phyloP scores from a whole-genome alignment of 2,113 vertebrate species.

The Phalacrocorax pelagicus region DNA sequence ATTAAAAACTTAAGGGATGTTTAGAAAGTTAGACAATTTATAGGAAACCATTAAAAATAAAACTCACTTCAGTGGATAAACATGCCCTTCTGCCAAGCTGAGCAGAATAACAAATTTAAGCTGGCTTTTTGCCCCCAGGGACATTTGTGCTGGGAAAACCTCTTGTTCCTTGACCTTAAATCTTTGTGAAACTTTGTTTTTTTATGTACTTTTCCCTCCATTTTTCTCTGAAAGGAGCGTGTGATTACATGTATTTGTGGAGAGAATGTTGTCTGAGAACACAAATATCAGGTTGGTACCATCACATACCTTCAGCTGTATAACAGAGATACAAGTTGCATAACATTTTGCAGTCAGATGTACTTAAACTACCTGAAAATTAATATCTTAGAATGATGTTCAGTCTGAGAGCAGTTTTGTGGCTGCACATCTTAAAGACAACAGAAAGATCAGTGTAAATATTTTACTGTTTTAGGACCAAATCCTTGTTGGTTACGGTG shows the following conservation, averaged over 20 bases:
- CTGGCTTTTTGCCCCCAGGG: constrained; percentile 6
- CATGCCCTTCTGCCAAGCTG: constrained; percentile 37
- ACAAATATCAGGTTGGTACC: not conserved
- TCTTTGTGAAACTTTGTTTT: not conserved
- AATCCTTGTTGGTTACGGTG: not conserved
- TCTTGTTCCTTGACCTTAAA: constrained; percentile 20
- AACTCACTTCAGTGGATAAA: constrained; percentile 40
- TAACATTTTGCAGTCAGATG: not conserved
- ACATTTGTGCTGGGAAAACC: constrained; percentile 15
- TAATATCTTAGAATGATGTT: not conserved
- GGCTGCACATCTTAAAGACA: not conserved
- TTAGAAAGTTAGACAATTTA: constrained; percentile 5
- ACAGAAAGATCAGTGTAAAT: not conserved
- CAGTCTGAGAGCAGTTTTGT: not conserved
- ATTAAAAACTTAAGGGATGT: not conserved
- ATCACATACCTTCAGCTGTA: not conserved
- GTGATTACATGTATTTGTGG: not conserved
- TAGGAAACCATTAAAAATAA: constrained; percentile 8
- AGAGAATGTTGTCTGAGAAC: not conserved
- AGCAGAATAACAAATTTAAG: constrained; percentile 37
- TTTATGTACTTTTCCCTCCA: not conserved
- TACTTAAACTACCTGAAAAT: not conserved
- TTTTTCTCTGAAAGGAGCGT: not conserved
- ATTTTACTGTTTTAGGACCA: not conserved
- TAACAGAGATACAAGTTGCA: not conserved